Conservation (phyloP, 2,888 invertebrate species). For the Habroteleia sp. region DNA sequence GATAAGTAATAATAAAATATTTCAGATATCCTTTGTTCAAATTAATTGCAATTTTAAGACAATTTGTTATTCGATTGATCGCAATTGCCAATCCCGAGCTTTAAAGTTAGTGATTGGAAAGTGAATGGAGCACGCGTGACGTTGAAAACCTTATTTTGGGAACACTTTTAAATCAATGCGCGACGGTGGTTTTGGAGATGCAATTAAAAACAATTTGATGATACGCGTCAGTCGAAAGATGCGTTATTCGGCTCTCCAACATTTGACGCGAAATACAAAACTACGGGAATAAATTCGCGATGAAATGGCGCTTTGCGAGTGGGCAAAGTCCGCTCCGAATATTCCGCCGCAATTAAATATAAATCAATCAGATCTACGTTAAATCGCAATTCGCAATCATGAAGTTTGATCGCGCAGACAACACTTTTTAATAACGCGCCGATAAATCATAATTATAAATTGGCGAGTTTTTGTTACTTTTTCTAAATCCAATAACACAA, state of each 20-base stretch:
- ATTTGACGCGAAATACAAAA: conserved; percentile 28
- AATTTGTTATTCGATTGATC: too few species aligned
- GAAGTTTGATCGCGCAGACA: background rate
- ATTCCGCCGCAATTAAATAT: conserved; percentile 16
- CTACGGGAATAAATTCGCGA: conserved; percentile 11
- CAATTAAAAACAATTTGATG: conserved; percentile 40
- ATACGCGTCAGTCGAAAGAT: conserved; percentile 27
- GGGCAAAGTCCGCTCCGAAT: conserved; percentile 13
- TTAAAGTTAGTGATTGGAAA: too few species aligned
- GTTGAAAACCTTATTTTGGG: conserved; percentile 18
- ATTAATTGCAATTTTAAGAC: too few species aligned
- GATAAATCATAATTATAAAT: conserved; percentile 30
- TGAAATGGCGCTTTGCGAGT: conserved; percentile 6
- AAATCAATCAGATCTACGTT: conserved; percentile 20
- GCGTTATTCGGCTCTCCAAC: conserved; percentile 14
- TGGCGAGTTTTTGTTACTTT: conserved; percentile 8
- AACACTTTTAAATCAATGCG: conserved; percentile 20
- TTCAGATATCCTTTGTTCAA: too few species aligned
- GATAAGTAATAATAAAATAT: background rate
- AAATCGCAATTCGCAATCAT: background rate
- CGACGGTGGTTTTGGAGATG: conserved; percentile 23
- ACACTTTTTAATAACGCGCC: conserved; percentile 5
- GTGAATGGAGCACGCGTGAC: too few species aligned
- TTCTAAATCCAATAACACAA: conserved; percentile 24
- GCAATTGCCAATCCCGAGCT: too few species aligned